Base-by-base conservation (phyloP, 2,888 invertebrate species). In the Drosophila vallismaia region DNA sequence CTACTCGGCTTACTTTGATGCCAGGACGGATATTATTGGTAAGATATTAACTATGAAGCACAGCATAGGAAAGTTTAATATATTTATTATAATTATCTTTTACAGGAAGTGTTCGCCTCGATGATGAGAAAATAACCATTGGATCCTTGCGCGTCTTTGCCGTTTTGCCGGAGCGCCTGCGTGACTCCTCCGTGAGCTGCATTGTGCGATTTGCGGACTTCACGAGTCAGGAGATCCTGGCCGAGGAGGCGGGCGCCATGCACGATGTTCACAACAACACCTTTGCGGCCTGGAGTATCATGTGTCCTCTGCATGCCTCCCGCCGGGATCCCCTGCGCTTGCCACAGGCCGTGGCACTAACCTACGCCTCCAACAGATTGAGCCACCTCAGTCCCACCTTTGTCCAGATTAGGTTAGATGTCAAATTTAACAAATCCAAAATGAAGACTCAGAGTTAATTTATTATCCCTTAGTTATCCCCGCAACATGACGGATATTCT, bases 211-310 rank as follows among this genome's bases (percentile, higher is more conserved):
- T 84, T 38, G 87, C 88, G 48, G 89, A 90, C 68, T 89, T 86
- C 29, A 77, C 77, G 12, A 77, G 85, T 14, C 77, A 75, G n/a
- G 82, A 88, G 63, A 78, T 86, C 9, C 64, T 76, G 12, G 90
- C 91, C 1, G 88, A 89, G 57, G 84, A 89, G 73, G 91, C 91
- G 33, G 88, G 89, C 33, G 88, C 92, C 40, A 91, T 93, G 69
- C 88, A 92, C 19, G 93, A 93, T 44, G 91, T 93, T 76, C 92
- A 92, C 89, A 90, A 92, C 44, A 89, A 92, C n/a, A 87, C 88
- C 33, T 93, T 92, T 78, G 90, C 92, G 3, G 91, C 91, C 0
- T 92, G 90, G 78, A 91, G 90, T 54, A 88, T 92, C 10, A 87
- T 91, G 73, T 92, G 92, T 67, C 92, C 89, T 48, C 76, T 90